Evolutionary conservation across 2,113 vertebrate genomes (phyloP), one percentile per base, ranked within the genome.

Genomic region (Pelodiscus sinensis): DNA sequence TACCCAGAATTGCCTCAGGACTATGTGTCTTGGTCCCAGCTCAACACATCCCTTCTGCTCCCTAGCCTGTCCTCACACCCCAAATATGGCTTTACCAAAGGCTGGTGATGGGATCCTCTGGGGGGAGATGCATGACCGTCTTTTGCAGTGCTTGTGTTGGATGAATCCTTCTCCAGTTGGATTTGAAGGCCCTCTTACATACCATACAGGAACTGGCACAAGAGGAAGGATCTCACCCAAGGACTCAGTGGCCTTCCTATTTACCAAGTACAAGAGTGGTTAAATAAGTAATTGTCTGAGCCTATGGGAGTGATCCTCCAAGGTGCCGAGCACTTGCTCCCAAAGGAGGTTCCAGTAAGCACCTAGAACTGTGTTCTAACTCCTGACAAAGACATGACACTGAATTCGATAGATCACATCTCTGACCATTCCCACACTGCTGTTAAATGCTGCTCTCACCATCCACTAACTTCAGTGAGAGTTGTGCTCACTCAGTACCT

Each of bases 1-100:
- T 21, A 35, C n/a, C 65, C n/a, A 60, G 16, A 35, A 71, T n/a
- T 9, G 18, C 29, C 65, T 18, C 18, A 71, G 65, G 8, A 71
- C 31, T 21, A 31, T 35, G 35, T 21, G 18, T 15, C 8, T 18
- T 9, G n/a, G 15, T 71, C 65, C 16, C 52, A 21, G 5, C 21
- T 38, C 24, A 31, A 3, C 78, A 13, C 38, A 1, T 1, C 44
- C 50, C 62, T 19, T 7, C 29, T 2, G 0, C 79, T 60, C 54
- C 22, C n/a, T 68, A 52, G 19, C 29, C 68, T 6, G 2, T 21
- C 11, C 13, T 27, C 65, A 21, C 22, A 10, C 22, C 56, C 25
- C 4, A 25, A 60, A 31, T 21, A 0, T 3, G 11, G 38, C 57
- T 24, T 54, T 71, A 2, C 77, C 57, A 16, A 73, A 29, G 3